Evolutionary conservation across 2,113 vertebrate genomes (phyloP).

Genomic region (Labrus mixtus): DNA sequence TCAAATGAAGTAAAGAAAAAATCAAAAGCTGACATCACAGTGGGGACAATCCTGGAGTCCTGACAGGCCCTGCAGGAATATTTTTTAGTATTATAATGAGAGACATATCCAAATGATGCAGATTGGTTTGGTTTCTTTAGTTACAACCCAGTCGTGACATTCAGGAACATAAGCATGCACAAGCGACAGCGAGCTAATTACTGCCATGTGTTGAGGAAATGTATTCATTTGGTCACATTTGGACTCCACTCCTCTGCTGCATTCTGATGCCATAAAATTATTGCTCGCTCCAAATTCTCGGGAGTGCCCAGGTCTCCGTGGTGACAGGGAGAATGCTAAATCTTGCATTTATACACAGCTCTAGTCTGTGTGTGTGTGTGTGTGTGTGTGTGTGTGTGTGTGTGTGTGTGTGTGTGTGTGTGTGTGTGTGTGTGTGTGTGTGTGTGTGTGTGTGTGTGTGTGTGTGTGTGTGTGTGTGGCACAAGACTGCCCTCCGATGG

Average conservation of each 20-base stretch:
- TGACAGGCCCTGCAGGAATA: constrained; percentile 16
- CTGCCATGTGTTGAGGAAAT: constrained; percentile 44
- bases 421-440: too few species aligned
- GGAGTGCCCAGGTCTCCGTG: constrained; percentile 51
- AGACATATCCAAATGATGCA: not conserved
- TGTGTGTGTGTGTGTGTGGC: constrained; percentile 17
- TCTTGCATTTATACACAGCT: constrained; percentile 29
- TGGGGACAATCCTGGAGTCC: not conserved
- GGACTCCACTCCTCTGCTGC: constrained; percentile 14
- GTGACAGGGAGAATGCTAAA: constrained; percentile 55
- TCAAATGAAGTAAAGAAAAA: constrained; percentile 6
- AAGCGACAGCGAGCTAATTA: constrained; percentile 56
- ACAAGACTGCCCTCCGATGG: constrained; percentile 77
- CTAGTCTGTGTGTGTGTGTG: not conserved
- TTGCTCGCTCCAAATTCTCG: constrained; percentile 21
- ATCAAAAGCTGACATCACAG: constrained; percentile 6
- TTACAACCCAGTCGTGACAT: constrained; percentile 12
- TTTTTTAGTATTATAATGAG: constrained; percentile 9
- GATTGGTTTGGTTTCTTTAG: not conserved
- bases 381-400: too few species aligned
- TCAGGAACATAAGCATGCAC: constrained; percentile 18
- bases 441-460: too few species aligned
- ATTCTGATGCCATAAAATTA: constrained; percentile 35
- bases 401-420: too few species aligned
- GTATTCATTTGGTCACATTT: constrained; percentile 40